phyloP scores from a whole-genome alignment of 2,113 vertebrate species.

The Chaetops frenatus region DNA sequence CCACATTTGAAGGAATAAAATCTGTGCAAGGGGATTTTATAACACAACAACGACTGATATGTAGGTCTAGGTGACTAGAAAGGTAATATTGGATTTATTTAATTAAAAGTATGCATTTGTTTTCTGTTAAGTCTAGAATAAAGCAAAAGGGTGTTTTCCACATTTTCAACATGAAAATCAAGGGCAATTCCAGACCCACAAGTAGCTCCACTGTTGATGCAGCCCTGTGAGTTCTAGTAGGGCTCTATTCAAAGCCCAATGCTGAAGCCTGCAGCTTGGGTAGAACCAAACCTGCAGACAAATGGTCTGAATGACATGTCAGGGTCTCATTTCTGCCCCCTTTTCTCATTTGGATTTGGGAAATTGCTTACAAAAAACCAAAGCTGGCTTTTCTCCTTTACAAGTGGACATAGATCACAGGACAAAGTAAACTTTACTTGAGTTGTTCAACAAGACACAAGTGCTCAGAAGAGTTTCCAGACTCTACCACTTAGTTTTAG shows the following conservation, averaged over 20 bases:
- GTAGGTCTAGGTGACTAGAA: not conserved
- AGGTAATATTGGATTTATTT: not conserved
- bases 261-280: not conserved
- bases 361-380: not conserved
- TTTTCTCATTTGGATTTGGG: not conserved
- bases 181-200: not conserved
- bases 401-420: not conserved
- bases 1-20: slow-evolving; percentile 23
- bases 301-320: accelerated
- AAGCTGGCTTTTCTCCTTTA: not conserved
- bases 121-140: not conserved
- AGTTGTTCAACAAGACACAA: not conserved
- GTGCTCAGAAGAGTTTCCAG: not conserved
- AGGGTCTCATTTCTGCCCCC: not conserved
- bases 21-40: not conserved
- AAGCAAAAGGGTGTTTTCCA: not conserved
- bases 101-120: not conserved
- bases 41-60: not conserved
- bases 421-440: not conserved
- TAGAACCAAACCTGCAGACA: not conserved
- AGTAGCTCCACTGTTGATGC: not conserved
- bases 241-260: accelerated
- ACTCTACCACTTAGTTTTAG: not conserved
- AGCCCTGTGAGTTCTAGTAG: not conserved
- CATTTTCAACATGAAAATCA: not conserved